Evolutionary conservation across 1,140 invertebrate species (phyloP).

Genomic region (Diuraphis noxia): DNA sequence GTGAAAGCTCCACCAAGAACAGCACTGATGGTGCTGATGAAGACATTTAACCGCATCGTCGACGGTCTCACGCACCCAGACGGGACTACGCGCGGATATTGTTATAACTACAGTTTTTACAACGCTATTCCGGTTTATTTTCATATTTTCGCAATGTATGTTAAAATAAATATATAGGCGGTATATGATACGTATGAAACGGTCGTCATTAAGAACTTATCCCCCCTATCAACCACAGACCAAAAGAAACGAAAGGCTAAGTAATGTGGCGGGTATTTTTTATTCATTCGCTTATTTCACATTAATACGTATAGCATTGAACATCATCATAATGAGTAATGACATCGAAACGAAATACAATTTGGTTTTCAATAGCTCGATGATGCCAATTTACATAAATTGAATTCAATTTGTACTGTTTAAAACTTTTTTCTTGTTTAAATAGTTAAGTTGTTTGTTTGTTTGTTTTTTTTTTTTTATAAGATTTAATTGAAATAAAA

Average conservation of each 20-base stretch:
- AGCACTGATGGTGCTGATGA: background rate
- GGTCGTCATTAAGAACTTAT: background rate
- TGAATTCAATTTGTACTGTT: too few species aligned
- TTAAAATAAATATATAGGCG: background rate
- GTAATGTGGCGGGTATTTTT: background rate
- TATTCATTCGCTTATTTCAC: too few species aligned
- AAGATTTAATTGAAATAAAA: background rate
- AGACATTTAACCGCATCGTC: constrained; percentile 21
- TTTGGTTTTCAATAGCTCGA: too few species aligned
- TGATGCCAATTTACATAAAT: too few species aligned
- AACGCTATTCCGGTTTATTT: background rate
- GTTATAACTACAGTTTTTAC: background rate
- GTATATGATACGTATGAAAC: background rate
- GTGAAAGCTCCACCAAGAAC: background rate
- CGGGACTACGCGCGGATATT: background rate
- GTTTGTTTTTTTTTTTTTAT: too few species aligned
- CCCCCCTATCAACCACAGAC: background rate
- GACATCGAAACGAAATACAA: too few species aligned
- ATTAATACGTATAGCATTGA: too few species aligned
- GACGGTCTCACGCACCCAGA: constrained; percentile 2
- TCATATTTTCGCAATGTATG: background rate
- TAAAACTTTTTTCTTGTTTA: too few species aligned
- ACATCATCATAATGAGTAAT: too few species aligned
- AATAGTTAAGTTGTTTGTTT: too few species aligned
- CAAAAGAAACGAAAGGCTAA: background rate